These are phyloP conservation scores for Allacma fusca DNA, from an alignment of 2,888 invertebrate species.

Conservation along the genomic window DNA sequence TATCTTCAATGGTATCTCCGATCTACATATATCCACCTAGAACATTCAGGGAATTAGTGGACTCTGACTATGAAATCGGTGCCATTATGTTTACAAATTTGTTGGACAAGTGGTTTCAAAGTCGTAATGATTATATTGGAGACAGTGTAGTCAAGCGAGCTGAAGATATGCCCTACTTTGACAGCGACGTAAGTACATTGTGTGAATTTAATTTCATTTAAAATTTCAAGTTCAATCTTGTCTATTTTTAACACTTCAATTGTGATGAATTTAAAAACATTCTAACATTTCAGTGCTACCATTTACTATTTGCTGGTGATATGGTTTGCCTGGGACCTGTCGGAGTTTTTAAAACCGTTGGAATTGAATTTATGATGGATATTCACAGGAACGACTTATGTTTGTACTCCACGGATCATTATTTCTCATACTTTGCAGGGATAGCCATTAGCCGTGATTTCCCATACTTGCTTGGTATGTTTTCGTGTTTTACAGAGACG, in stretches of 20 bases:
- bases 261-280: not conserved
- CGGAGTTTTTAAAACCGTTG: not conserved
- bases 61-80: conserved; percentile 24
- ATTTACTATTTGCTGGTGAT: not conserved
- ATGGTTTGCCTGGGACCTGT: conserved; percentile 3
- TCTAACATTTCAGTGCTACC: conserved; percentile 27
- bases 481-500: too few species aligned
- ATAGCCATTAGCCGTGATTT: not conserved
- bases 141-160: not conserved
- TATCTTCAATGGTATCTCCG: conserved; percentile 20
- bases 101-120: not conserved
- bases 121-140: not conserved
- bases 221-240: conserved; percentile 13
- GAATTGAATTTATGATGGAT: conserved; percentile 16
- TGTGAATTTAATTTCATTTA: not conserved
- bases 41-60: conserved; percentile 31
- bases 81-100: conserved; percentile 27
- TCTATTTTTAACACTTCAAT: not conserved
- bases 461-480: not conserved
- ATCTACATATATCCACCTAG: conserved; percentile 2
- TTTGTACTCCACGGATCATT: not conserved
- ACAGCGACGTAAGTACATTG: not conserved
- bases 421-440: not conserved
- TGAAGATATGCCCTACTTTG: conserved; percentile 13
- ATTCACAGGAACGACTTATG: not conserved